Evolutionary conservation across 2,888 invertebrate species (phyloP).

Genomic region (Pseudoips prasinana): DNA sequence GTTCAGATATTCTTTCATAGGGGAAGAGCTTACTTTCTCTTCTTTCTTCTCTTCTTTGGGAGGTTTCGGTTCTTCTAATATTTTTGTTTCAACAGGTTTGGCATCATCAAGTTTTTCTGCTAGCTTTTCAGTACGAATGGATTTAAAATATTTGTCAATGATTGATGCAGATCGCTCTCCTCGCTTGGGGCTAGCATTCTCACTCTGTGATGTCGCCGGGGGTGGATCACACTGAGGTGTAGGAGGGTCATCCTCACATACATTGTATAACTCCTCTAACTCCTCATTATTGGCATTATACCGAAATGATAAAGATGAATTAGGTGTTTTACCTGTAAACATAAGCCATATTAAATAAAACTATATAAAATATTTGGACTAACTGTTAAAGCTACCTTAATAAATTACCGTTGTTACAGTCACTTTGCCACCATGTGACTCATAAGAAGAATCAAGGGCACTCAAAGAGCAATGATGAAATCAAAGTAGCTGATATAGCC

Average conservation of each 20-base stretch:
- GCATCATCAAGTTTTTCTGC: slow-evolving; percentile 56
- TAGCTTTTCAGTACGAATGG: slow-evolving; percentile 60
- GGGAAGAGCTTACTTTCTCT: slow-evolving; percentile 70
- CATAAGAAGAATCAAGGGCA: too few relatives aligned
- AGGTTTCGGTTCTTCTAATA: slow-evolving; percentile 45
- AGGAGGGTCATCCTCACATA: slow-evolving; percentile 82
- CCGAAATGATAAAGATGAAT: slow-evolving; percentile 83
- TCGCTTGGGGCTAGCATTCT: slow-evolving; percentile 70
- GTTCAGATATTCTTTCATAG: slow-evolving; percentile 82
- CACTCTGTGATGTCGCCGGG: slow-evolving; percentile 47
- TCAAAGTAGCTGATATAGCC: too few relatives aligned
- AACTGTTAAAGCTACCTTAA: too few relatives aligned
- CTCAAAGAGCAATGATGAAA: too few relatives aligned
- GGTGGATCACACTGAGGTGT: slow-evolving; percentile 72
- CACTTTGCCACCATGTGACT: too few relatives aligned
- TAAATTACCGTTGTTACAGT: too few relatives aligned
- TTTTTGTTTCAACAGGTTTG: slow-evolving; percentile 50
- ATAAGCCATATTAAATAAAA: slow-evolving; percentile 5
- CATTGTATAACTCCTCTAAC: slow-evolving; percentile 85
- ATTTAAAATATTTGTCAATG: slow-evolving; percentile 77
- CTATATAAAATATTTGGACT: too few relatives aligned
- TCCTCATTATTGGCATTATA: slow-evolving; percentile 90
- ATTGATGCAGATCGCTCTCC: slow-evolving; percentile 70
- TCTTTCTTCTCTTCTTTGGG: slow-evolving; percentile 55
- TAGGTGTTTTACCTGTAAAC: slow-evolving; percentile 68